Evolutionary conservation across 2,797 vertebrate genomes (phyloP).

Genomic region (Coregonus ussuriensis): DNA sequence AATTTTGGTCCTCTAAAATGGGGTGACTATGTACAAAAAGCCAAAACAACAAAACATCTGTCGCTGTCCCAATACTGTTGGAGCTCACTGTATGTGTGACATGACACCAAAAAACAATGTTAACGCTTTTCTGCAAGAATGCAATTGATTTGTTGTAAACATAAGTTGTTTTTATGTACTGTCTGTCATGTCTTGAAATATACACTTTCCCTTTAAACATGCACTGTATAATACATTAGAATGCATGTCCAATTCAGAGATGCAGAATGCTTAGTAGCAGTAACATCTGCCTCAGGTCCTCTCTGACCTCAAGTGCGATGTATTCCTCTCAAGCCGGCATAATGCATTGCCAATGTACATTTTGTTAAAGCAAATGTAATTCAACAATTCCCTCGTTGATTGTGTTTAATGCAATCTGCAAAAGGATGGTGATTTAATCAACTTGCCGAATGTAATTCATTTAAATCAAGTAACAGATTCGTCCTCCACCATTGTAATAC

Average conservation of each 20-base stretch:
- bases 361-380: slow-evolving; percentile 63
- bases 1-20: too few species aligned
- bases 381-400: slow-evolving; percentile 61
- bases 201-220: neutral
- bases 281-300: neutral
- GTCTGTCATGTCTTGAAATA: neutral
- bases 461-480: slow-evolving; percentile 64
- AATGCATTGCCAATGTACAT: slow-evolving; percentile 59
- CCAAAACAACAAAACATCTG: too few species aligned
- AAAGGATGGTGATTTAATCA: slow-evolving; percentile 68
- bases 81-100: neutral
- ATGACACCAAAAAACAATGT: neutral
- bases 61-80: too few species aligned
- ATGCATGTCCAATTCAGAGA: neutral
- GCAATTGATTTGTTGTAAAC: neutral
- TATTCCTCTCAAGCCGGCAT: slow-evolving; percentile 52
- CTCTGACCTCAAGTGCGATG: slow-evolving; percentile 6
- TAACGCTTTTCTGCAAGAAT: neutral
- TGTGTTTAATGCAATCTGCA: slow-evolving; percentile 60
- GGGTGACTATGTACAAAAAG: too few species aligned
- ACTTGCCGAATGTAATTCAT: slow-evolving; percentile 61
- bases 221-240: neutral
- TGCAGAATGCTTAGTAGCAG: neutral
- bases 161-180: neutral
- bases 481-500: slow-evolving; percentile 51